phyloP scores from a whole-genome alignment of 2,113 vertebrate genomes.

The Chaetodon auriga region DNA sequence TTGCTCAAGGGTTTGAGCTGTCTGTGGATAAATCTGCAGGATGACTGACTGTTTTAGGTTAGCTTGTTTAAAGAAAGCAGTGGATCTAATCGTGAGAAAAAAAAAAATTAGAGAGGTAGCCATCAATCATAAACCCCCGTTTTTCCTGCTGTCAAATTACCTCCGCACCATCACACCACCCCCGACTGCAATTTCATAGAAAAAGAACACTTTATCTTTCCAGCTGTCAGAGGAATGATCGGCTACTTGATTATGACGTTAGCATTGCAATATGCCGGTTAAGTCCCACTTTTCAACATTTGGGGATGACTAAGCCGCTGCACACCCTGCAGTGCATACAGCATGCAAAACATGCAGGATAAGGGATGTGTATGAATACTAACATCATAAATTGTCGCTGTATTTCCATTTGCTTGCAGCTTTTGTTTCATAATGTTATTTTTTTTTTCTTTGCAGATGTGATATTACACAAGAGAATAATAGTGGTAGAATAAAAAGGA shows the following conservation, averaged over 20 bases:
- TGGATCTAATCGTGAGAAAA: constrained; percentile 52
- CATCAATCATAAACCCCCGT: constrained; percentile 56
- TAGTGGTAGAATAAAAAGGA: constrained; percentile 56
- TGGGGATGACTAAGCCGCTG: constrained; percentile 15
- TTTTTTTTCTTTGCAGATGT: constrained; percentile 44
- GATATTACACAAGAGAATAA: constrained; percentile 60
- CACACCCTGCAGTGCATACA: constrained; percentile 22
- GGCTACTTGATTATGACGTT: constrained; percentile 61
- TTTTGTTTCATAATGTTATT: constrained; percentile 52
- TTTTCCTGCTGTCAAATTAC: constrained; percentile 62
- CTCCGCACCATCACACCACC: constrained; percentile 50
- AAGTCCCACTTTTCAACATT: constrained; percentile 37
- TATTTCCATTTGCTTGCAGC: constrained; percentile 46
- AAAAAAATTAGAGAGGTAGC: constrained; percentile 44
- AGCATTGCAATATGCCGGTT: constrained; percentile 22
- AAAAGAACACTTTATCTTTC: constrained; percentile 55
- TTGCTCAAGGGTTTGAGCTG: constrained; percentile 6
- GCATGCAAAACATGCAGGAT: constrained; percentile 26
- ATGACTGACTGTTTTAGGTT: constrained; percentile 65
- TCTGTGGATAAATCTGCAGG: constrained; percentile 7
- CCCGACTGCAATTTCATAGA: constrained; percentile 41
- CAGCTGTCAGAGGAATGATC: constrained; percentile 64
- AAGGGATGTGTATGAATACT: constrained; percentile 46
- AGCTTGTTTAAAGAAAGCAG: constrained; percentile 54
- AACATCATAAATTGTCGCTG: constrained; percentile 29